These are phyloP conservation scores for Centropyge bicolor DNA, from an alignment of 2,797 vertebrate species.

Conservation along the genomic window DNA sequence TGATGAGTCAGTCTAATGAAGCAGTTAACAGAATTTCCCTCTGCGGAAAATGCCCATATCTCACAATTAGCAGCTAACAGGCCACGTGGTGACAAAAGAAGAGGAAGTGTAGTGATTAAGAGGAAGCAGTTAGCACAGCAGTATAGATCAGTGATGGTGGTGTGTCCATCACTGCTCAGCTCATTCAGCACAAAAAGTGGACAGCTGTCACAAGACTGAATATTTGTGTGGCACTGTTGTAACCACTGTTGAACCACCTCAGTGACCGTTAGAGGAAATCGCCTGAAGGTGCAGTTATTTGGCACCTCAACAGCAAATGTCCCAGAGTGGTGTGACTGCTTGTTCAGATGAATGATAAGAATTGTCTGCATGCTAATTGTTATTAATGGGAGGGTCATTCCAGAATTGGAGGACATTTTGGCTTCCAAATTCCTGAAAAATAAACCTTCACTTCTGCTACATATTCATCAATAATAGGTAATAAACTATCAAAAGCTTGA, in stretches of 20 bases:
- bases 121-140: constrained; percentile 30
- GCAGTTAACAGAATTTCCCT: constrained; percentile 32
- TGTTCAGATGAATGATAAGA: constrained; percentile 28
- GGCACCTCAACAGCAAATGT: constrained; percentile 39
- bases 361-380: constrained; percentile 29
- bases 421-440: too few relatives aligned
- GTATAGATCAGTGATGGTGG: constrained; percentile 41
- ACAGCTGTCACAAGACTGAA: constrained; percentile 15
- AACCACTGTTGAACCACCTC: constrained; percentile 16
- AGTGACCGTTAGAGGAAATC: constrained; percentile 44
- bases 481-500: too few relatives aligned
- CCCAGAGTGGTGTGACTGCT: constrained; percentile 18
- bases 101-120: constrained; percentile 53
- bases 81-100: constrained; percentile 57
- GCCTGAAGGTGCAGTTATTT: constrained; percentile 37
- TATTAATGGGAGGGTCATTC: too few relatives aligned
- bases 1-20: constrained; percentile 26
- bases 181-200: constrained; percentile 20
- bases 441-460: too few relatives aligned
- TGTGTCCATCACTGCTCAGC: constrained; percentile 31
- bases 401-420: too few relatives aligned
- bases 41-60: constrained; percentile 24
- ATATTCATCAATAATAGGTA: too few relatives aligned
- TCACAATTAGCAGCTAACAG: constrained; percentile 52
- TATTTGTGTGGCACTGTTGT: constrained; percentile 4